Base-by-base conservation (phyloP, 53 echinoderm and acorn worm genomes). In the Stichopus horrens region DNA sequence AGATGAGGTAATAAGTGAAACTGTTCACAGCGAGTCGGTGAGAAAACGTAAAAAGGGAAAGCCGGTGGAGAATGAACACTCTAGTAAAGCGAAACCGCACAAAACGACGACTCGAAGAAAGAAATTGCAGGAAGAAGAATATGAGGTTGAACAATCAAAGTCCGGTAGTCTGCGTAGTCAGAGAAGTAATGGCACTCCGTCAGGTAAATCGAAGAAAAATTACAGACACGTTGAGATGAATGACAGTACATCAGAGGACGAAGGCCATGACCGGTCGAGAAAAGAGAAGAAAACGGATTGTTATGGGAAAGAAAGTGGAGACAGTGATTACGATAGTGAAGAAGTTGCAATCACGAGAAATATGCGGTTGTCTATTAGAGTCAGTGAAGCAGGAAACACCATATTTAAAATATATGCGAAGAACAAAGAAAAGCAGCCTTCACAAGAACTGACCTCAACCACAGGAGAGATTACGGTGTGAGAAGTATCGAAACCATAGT, bases 231-330 rank as follows among this genome's bases (percentile, higher is more conserved):
- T 85, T 9, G 37, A 85, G 18, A 22, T 66, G 14, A 67, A 65
- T 14, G 85, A 85, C 4, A 85, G 85, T 23, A 63, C 66, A 11
- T 85, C 85, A 5, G 85, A 85, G 11, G 85, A 85, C 58, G 85
- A 85, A 22, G 13, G 56, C 57, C 10, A 57, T 57, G 67, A 11
- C 6, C 21, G 66, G 67, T 10, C 52, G 5, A 53, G 68, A 85
- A 71, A 5, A 18, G n/a, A 7, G 18, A 71, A 71, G 18, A 13
- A 7, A n/a, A 18, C 18, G 7, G 85, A 8, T 37, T 11, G 18
- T 9, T 20, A 21, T n/a, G n/a, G 8, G 20, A 10, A 37, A 13
- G 52, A 85, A 21, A 21, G 9, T 9, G 16, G 52, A 14, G 60
- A 37, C 52, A 16, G 65, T 16, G 66, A 10, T 6, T 59, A 85